phyloP scores from a whole-genome alignment of 1,140 invertebrate species.

The Holcopasites calliopsidis region DNA sequence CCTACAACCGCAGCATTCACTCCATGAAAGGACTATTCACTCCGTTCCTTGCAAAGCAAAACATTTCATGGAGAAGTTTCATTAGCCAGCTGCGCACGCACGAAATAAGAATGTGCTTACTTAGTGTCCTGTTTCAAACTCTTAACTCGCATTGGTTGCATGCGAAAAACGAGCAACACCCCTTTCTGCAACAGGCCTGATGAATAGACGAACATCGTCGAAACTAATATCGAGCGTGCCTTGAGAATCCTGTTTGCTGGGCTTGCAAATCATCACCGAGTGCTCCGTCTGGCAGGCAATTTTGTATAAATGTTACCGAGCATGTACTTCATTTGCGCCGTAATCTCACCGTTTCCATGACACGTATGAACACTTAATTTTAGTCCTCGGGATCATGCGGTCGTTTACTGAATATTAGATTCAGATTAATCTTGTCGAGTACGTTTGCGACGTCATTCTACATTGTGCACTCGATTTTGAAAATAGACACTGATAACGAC shows the following conservation, averaged over 20 bases:
- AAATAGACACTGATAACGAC: no score
- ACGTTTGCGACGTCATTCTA: background rate
- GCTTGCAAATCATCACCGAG: conserved; percentile 21
- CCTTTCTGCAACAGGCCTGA: background rate
- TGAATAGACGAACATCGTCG: conserved; percentile 16
- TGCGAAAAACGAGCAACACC: conserved; percentile 19
- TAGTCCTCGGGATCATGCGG: background rate
- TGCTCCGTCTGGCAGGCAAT: conserved; percentile 10
- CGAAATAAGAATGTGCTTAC: conserved; percentile 50
- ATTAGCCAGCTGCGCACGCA: background rate
- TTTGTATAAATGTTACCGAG: background rate
- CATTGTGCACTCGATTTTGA: background rate
- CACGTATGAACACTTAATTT: background rate
- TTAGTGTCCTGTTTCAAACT: conserved; percentile 51
- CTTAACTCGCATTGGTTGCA: background rate
- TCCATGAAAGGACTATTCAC: conserved; percentile 54
- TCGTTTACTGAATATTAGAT: background rate
- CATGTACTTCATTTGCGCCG: conserved; percentile 2
- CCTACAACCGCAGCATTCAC: conserved; percentile 48
- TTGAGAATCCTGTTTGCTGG: conserved; percentile 31
- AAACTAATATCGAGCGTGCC: conserved; percentile 21
- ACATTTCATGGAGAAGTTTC: conserved; percentile 31
- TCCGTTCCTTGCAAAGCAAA: conserved; percentile 31
- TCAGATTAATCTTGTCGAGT: background rate
- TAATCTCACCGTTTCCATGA: background rate